Evolutionary conservation across 2,797 vertebrate species (phyloP).

Genomic region (Pseudochirops cupreus): DNA sequence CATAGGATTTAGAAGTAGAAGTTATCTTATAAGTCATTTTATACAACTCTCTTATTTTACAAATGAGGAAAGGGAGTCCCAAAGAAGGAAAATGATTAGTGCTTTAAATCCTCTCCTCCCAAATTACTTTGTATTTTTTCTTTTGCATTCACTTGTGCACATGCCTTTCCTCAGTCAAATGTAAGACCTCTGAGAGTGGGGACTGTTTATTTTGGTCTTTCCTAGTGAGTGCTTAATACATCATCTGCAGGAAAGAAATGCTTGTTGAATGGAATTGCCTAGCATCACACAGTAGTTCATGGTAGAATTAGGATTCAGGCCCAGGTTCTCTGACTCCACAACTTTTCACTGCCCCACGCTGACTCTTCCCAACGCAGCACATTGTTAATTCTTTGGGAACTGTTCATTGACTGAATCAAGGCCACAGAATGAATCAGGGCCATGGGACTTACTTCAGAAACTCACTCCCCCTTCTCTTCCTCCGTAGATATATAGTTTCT

Average conservation of each 20-base stretch:
- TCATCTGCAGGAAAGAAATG: not conserved
- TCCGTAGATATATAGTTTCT: not conserved
- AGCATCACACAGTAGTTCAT: not conserved
- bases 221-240: not conserved
- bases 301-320: not conserved
- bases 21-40: not conserved
- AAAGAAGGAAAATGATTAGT: not conserved
- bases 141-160: not conserved
- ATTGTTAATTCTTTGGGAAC: not conserved
- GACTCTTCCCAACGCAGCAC: not conserved
- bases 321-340: not conserved
- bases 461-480: not conserved
- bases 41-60: not conserved
- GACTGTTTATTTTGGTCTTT: not conserved
- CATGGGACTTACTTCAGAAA: not conserved
- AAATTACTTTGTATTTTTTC: not conserved
- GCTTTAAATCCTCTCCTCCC: not conserved
- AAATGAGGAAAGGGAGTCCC: not conserved
- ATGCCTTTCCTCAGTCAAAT: not conserved
- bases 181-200: not conserved
- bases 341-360: not conserved
- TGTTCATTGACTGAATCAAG: not conserved
- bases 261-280: not conserved
- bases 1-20: not conserved
- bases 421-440: not conserved